Percentiles rank a stretch among this genome's conserved stretches.
These are phyloP conservation scores for Phymastichus coffea DNA, from an alignment of 1,140 invertebrate genomes.

Conservation along the genomic window DNA sequence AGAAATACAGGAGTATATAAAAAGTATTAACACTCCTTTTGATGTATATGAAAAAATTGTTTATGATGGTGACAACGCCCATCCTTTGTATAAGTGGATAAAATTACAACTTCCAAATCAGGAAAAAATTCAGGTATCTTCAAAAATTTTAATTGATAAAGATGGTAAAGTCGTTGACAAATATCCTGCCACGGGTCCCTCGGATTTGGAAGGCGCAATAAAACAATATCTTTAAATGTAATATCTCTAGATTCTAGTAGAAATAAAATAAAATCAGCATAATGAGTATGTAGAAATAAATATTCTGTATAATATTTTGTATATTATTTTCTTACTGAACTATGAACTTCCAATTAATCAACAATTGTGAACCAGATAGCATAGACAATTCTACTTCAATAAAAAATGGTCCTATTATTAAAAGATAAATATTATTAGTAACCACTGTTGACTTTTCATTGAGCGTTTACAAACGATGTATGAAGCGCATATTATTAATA, in stretches of 20 bases:
- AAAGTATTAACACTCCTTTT: conserved; percentile 71
- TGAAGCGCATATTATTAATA: no score
- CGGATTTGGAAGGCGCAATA: conserved; percentile 63
- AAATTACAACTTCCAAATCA: conserved; percentile 72
- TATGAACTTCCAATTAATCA: conserved; percentile 2
- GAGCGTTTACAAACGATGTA: no score
- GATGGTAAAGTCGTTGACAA: conserved; percentile 81
- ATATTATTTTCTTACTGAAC: no score
- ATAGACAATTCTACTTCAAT: neutral
- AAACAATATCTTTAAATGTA: conserved; percentile 60
- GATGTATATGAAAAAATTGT: conserved; percentile 79
- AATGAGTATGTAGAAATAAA: no score
- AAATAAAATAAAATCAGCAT: neutral
- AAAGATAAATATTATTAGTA: no score
- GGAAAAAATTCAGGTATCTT: conserved; percentile 93
- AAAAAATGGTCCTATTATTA: no score
- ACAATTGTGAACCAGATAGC: neutral
- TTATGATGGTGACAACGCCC: conserved; percentile 82
- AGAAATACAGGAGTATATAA: conserved; percentile 73
- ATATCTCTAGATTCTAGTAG: neutral
- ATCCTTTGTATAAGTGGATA: conserved; percentile 84
- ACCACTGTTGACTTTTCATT: no score
- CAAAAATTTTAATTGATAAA: conserved; percentile 89
- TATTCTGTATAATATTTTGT: no score
- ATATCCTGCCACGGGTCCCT: conserved; percentile 72